Evolutionary conservation across 2,113 vertebrate genomes (phyloP), one percentile per base, ranked within the genome.

Genomic region (Thunnus thynnus): DNA sequence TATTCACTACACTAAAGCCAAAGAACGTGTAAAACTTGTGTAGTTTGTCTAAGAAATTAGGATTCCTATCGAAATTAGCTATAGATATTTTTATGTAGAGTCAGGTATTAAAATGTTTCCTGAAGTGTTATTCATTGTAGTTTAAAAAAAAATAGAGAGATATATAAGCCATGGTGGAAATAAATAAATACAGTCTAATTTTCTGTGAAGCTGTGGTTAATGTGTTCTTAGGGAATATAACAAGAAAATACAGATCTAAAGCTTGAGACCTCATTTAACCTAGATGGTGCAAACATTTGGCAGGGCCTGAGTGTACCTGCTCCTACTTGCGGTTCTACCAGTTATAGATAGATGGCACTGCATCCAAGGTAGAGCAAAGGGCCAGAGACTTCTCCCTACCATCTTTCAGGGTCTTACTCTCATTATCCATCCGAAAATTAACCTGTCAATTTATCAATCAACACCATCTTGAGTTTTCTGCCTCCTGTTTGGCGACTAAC

Each of bases 401-500:
- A 91, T 96, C 94, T 96, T 95, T 95, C 94, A 93, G 96, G 96
- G 96, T 96, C 95, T 96, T 95, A 95, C 96, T 97, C 96, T 98
- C 96, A 97, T 99, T 98, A 98, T 97, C 97, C 96, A 95, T 96
- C 96, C 92, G 96, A 97, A 99, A 98, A 99, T 99, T 98, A 99
- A 99, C 97, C 97, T 99, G 98, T 99, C 98, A 99, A 98, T 99
- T 98, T 99, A 98, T 99, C 98, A 98, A 98, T 98, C 97, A 98
- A 96, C 97, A 97, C 97, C 96, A 99, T 98, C 97, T 97, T 96
- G 96, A 96, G 97, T 97, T 96, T 94, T 96, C 94, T 95, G 96
- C 95, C 96, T 96, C 95, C 95, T 96, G 90, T 94, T 93, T 89
- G 61, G 94, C 94, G 94, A 95, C 96, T 94, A 86, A 95, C 94